These are phyloP conservation scores for Marasmarcha lunaedactyla DNA, from an alignment of 2,888 invertebrate genomes.

Conservation along the genomic window DNA sequence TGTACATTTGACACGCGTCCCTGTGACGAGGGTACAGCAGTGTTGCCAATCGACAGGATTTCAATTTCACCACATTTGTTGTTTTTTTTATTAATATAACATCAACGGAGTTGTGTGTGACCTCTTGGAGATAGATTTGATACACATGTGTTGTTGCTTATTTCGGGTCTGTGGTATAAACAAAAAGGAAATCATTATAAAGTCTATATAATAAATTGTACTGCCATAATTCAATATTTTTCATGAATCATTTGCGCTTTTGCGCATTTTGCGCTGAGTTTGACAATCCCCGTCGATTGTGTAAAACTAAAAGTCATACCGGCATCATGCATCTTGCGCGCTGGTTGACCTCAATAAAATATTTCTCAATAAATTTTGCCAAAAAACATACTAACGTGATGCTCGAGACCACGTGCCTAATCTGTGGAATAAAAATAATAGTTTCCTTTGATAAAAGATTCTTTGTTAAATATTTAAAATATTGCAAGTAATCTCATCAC, in stretches of 20 bases:
- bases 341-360: slow-evolving; percentile 12
- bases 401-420: not conserved
- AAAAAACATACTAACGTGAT: not conserved
- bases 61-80: slow-evolving; percentile 41
- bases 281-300: slow-evolving; percentile 40
- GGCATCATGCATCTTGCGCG: slow-evolving; percentile 43
- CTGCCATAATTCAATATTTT: too few species aligned
- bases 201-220: too few species aligned
- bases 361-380: slow-evolving; percentile 12
- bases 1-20: slow-evolving; percentile 35
- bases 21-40: slow-evolving; percentile 34
- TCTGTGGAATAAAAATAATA: too few species aligned
- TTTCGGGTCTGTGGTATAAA: slow-evolving; percentile 26
- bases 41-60: slow-evolving; percentile 34
- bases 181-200: too few species aligned
- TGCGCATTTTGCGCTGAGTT: slow-evolving; percentile 22
- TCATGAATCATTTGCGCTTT: slow-evolving; percentile 3
- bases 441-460: slow-evolving; percentile 5
- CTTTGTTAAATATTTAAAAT: slow-evolving; percentile 11
- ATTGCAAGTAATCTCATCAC: slow-evolving; percentile 54
- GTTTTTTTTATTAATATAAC: slow-evolving; percentile 39
- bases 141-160: slow-evolving; percentile 43
- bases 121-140: slow-evolving; percentile 31
- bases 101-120: slow-evolving; percentile 29
- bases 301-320: slow-evolving; percentile 40